Base-by-base conservation (phyloP, 2,888 invertebrate genomes). In the Graphium colonna region DNA sequence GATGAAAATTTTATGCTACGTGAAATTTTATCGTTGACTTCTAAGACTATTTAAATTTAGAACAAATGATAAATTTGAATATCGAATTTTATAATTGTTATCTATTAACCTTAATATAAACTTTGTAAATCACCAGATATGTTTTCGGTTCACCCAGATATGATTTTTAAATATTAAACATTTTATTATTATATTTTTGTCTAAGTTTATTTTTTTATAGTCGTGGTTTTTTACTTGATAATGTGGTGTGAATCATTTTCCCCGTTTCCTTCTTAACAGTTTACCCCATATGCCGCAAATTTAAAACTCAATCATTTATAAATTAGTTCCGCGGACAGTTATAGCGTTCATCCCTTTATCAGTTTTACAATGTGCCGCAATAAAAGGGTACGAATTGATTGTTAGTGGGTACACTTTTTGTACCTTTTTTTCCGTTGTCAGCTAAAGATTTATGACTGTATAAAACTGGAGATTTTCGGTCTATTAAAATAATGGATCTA, bases 251-350 rank as follows among this genome's bases (percentile, higher is more conserved):
- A 39, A 26, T 1, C 8, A 57, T 61, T 62, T 17, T 26, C 26
- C 7, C 26, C 7, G 7, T 26, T 43, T 43, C 12, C 43, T 52
- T 60, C 63, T 62, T 63, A 58, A 39, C 58, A 64, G 63, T 69
- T 66, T 64, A 64, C 63, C 64, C 68, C 63, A 73, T 64, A 59
- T 57, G 51, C 47, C 46, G 58, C 61, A 78, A 82, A 83, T 73
- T 79, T 75, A 85, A 86, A 83, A 81, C 87, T 89, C 86, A 85
- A 89, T 89, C 75, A 88, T 85, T 89, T 87, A 87, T 85, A 82
- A 87, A 89, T 89, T 89, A 85, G 89, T 77, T 80, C 69, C 81
- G 86, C 80, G 86, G 87, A 87, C 87, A 88, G 83, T 76, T 72
- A 71, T 71, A 68, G 71, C 71, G 76, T 82, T 86, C 86, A 86